Conservation (phyloP, 2,113 vertebrate genomes). For the Hydrochoerus hydrochaeris region DNA sequence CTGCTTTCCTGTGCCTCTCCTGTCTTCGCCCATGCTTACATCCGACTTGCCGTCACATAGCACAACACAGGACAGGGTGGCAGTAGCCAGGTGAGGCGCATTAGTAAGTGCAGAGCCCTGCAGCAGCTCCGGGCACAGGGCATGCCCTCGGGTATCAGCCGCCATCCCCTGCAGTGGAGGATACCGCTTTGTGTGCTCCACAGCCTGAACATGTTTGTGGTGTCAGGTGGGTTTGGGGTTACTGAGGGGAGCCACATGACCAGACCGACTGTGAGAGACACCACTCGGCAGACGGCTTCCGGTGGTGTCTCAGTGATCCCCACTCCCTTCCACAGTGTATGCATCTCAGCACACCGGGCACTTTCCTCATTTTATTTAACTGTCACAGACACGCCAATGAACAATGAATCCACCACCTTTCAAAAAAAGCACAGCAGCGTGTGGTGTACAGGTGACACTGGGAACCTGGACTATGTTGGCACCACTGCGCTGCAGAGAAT, state of each 20-base stretch:
- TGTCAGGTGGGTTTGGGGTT: not conserved
- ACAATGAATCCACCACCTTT: not conserved
- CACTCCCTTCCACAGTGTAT: not conserved
- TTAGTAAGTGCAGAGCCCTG: not conserved
- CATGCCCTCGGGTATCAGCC: not conserved
- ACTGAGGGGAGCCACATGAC: not conserved
- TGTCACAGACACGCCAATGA: not conserved
- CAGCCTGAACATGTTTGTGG: not conserved
- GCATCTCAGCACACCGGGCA: not conserved
- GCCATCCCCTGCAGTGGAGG: accelerated
- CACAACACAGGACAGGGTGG: not conserved
- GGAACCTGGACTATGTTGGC: not conserved
- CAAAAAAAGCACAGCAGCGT: not conserved
- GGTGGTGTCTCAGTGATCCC: not conserved
- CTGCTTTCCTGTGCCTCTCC: not conserved
- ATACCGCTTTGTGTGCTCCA: not conserved
- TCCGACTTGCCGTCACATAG: not conserved
- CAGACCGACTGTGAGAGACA: not conserved
- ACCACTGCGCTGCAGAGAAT: not conserved
- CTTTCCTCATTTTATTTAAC: conserved; percentile 37
- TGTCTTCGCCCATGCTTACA: not conserved
- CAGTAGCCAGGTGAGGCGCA: not conserved
- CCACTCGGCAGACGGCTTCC: not conserved
- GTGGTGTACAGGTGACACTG: not conserved
- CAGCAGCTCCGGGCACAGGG: not conserved